Evolutionary conservation across 2,113 vertebrate genomes (phyloP).

Genomic region (Strix uralensis): DNA sequence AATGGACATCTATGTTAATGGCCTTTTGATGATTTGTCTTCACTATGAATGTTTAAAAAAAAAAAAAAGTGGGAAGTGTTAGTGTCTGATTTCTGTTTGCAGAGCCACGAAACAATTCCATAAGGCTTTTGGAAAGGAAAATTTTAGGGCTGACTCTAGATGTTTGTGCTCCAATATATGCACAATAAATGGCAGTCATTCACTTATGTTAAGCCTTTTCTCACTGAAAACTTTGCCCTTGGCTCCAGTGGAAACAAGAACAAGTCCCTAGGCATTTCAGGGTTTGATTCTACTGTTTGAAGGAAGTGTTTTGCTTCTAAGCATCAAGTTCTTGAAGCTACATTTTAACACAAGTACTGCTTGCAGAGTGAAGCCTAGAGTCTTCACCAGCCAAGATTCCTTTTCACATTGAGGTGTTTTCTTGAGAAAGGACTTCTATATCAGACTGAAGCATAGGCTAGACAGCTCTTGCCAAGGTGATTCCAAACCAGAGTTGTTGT

Average conservation of each 20-base stretch:
- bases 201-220: background rate
- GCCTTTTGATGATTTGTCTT: background rate
- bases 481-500: background rate
- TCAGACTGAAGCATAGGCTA: background rate
- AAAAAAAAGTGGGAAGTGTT: background rate
- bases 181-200: background rate
- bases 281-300: background rate
- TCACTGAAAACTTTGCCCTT: background rate
- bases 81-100: background rate
- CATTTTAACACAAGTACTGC: background rate
- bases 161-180: background rate
- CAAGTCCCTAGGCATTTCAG: background rate
- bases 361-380: background rate
- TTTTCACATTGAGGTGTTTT: background rate
- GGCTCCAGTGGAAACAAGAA: background rate
- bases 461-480: background rate
- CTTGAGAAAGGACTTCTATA: background rate
- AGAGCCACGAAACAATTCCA: background rate
- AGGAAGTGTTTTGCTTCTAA: background rate
- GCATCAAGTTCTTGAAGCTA: background rate
- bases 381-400: background rate
- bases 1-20: background rate
- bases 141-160: background rate
- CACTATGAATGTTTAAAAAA: background rate
- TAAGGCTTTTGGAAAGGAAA: background rate